Conservation (phyloP, 2,113 vertebrate species). For the Lichenostomus cassidix region DNA sequence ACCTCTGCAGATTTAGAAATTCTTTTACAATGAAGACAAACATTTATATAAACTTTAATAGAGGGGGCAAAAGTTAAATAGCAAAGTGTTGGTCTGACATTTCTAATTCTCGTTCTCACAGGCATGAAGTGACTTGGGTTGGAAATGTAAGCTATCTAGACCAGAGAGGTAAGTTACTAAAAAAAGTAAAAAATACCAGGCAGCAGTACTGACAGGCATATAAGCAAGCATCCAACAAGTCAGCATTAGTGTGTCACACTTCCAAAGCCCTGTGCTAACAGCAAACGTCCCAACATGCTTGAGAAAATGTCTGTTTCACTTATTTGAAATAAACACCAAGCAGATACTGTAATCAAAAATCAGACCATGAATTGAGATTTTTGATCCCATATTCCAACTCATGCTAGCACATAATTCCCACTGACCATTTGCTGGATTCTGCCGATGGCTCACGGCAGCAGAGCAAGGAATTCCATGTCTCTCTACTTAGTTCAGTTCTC, state of each 20-base stretch:
- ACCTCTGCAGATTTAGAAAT: background rate
- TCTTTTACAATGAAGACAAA: background rate
- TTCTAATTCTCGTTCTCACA: background rate
- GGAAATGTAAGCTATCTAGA: background rate
- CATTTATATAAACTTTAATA: background rate
- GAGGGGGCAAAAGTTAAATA: background rate
- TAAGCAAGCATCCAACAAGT: background rate
- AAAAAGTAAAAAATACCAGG: background rate
- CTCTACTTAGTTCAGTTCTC: background rate
- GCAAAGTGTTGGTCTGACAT: background rate
- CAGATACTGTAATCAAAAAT: background rate
- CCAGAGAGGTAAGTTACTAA: background rate
- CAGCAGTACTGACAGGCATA: background rate
- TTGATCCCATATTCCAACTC: background rate
- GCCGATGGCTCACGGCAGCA: background rate
- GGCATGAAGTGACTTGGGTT: background rate
- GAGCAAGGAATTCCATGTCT: background rate
- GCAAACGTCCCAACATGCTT: background rate
- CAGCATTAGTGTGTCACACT: background rate
- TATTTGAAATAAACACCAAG: background rate
- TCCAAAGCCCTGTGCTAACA: background rate
- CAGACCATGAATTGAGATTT: background rate
- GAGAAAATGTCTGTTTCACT: background rate
- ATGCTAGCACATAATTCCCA: background rate
- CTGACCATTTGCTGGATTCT: background rate